Percentiles rank a stretch among this genome's conserved stretches.
Evolutionary conservation across 2,113 vertebrate species (phyloP).

Genomic region (Brienomyrus brachyistius): DNA sequence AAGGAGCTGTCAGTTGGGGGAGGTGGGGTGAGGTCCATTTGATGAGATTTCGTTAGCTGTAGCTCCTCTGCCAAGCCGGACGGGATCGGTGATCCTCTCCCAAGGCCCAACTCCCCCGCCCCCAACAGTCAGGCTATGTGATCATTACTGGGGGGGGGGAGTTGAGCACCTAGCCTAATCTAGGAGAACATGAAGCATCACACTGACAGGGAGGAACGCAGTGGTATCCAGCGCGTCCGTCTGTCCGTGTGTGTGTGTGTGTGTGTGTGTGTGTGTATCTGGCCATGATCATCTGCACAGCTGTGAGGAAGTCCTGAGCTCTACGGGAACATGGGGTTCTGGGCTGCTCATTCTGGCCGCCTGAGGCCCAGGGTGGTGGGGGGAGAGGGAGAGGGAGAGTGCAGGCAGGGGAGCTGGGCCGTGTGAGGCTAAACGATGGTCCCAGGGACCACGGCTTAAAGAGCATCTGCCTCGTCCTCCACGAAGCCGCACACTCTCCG

Average conservation of each 20-base stretch:
- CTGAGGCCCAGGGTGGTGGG: not conserved
- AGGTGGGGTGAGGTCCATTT: not conserved
- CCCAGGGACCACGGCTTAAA: conserved; percentile 44
- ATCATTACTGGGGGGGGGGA: not conserved
- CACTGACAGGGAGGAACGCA: not conserved
- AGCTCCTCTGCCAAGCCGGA: not conserved
- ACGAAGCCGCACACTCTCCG: not conserved
- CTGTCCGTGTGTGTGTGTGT: not conserved
- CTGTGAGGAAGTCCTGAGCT: not conserved
- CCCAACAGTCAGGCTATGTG: not conserved
- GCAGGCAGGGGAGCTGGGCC: not conserved
- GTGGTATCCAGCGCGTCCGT: not conserved
- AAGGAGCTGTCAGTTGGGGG: conserved; percentile 25
- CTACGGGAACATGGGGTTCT: not conserved
- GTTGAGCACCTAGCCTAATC: not conserved
- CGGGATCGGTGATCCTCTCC: not conserved
- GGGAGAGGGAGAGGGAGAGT: not conserved
- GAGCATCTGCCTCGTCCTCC: conserved; percentile 42
- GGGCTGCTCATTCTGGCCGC: not conserved
- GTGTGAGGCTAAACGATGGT: not conserved
- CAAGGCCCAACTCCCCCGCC: not conserved
- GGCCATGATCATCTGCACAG: conserved; percentile 18
- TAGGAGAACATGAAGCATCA: not conserved
- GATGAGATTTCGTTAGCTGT: not conserved
- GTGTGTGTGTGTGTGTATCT: not conserved